Percentiles rank a stretch among this genome's conserved stretches.
These are phyloP conservation scores for Aphodius sticticus DNA, from an alignment of 2,888 invertebrate species.

Conservation along the genomic window DNA sequence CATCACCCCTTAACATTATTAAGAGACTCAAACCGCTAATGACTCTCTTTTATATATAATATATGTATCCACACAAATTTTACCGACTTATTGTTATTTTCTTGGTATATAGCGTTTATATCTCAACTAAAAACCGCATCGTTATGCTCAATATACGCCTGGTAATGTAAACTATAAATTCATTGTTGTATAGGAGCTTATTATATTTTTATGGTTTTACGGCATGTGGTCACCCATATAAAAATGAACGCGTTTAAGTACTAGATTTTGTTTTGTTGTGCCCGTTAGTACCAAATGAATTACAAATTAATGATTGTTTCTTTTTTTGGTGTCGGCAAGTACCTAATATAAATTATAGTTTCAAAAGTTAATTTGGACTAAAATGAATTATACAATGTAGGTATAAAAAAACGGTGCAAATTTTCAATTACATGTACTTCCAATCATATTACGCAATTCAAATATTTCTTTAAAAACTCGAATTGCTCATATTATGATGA, in stretches of 20 bases:
- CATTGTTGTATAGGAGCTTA: background rate
- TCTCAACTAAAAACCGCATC: background rate
- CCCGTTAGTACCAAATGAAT: background rate
- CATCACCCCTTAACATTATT: background rate
- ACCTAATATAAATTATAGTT: no score
- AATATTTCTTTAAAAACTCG: no score
- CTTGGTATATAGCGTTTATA: background rate
- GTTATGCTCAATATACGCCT: constrained; percentile 4
- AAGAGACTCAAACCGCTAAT: background rate
- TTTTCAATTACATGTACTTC: no score
- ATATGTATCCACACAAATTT: background rate
- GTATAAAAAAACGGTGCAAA: no score
- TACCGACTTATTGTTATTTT: constrained; percentile 4
- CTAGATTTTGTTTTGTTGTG: background rate
- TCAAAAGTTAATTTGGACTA: no score
- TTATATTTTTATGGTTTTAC: background rate
- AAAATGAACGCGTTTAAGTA: background rate
- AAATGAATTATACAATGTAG: no score
- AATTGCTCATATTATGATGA: no score
- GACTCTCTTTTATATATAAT: background rate
- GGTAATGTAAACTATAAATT: background rate
- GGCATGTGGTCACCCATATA: background rate
- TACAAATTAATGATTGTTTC: no score
- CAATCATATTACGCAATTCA: no score
- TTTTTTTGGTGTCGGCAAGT: no score